A percentile compares a stretch with the other conserved stretches of the same genome.
phyloP scores from a whole-genome alignment of 2,888 invertebrate genomes.

The Drosophila melanosoma region DNA sequence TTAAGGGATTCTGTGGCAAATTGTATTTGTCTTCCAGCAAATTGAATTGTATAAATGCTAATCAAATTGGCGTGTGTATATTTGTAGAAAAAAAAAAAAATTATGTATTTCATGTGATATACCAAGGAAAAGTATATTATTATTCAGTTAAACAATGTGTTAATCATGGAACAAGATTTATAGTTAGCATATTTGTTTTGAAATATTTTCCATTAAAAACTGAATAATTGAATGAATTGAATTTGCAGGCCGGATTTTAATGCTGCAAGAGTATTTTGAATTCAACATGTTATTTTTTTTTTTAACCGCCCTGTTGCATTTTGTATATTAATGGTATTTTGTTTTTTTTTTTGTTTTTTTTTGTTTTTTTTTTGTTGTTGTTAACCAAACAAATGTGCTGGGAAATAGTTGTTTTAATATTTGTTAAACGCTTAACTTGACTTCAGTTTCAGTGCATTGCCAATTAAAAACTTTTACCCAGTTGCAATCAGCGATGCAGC shows the following conservation, averaged over 20 bases:
- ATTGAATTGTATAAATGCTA: constrained; percentile 41
- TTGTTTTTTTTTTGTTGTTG: constrained; percentile 3
- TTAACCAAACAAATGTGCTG: constrained; percentile 29
- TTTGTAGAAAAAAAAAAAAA: neutral
- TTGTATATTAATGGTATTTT: neutral
- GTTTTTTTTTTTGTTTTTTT: neutral
- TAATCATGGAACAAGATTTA: neutral
- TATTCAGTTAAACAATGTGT: neutral
- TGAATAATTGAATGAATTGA: neutral
- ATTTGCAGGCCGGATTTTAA: neutral
- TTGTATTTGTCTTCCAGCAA: constrained; percentile 43
- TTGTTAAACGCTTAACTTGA: constrained; percentile 57
- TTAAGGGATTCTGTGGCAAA: constrained; percentile 35
- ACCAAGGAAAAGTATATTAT: neutral
- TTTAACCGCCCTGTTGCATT: neutral
- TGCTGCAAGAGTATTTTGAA: neutral
- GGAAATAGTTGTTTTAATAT: constrained; percentile 43
- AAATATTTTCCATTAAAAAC: neutral
- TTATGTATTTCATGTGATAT: neutral
- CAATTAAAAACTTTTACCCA: constrained; percentile 67
- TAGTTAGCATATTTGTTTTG: neutral
- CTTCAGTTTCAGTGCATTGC: constrained; percentile 45
- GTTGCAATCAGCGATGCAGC: constrained; percentile 39
- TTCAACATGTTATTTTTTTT: neutral
- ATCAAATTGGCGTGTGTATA: constrained; percentile 17